Conservation (phyloP, 2,888 invertebrate genomes). For the Pasiphila rectangulata region DNA sequence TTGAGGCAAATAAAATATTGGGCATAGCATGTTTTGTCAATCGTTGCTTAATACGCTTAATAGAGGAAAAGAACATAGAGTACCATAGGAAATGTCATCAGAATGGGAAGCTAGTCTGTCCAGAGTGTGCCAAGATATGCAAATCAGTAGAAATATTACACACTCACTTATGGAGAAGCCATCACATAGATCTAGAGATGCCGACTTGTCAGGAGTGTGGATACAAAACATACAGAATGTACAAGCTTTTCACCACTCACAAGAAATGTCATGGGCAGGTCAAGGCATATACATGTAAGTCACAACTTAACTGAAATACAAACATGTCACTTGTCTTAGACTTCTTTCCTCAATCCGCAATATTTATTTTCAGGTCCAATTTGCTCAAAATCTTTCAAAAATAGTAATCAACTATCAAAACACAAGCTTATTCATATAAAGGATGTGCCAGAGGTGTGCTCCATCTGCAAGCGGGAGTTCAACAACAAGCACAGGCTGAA, state of each 20-base stretch:
- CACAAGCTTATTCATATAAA: conserved; percentile 84
- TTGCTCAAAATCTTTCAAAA: conserved; percentile 90
- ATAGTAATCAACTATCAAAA: conserved; percentile 87
- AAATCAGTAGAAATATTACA: conserved; percentile 85
- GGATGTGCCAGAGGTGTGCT: conserved; percentile 64
- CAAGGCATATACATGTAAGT: conserved; percentile 81
- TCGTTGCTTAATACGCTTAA: conserved; percentile 80
- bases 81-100: conserved; percentile 85
- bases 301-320: not conserved
- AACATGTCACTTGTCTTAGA: no score
- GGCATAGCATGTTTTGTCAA: conserved; percentile 74
- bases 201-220: conserved; percentile 88
- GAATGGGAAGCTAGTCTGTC: conserved; percentile 78
- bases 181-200: conserved; percentile 89
- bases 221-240: conserved; percentile 86
- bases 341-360: no score
- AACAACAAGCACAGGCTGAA: conserved; percentile 74
- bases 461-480: conserved; percentile 82
- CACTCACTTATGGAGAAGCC: conserved; percentile 89
- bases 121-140: conserved; percentile 82
- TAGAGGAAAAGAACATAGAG: conserved; percentile 79
- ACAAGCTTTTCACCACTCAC: conserved; percentile 86
- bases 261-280: conserved; percentile 86
- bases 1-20: conserved; percentile 35
- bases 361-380: conserved; percentile 62